These are phyloP conservation scores for Drosophila ercepeae DNA, from an alignment of 1,140 invertebrate genomes.

Conservation along the genomic window DNA sequence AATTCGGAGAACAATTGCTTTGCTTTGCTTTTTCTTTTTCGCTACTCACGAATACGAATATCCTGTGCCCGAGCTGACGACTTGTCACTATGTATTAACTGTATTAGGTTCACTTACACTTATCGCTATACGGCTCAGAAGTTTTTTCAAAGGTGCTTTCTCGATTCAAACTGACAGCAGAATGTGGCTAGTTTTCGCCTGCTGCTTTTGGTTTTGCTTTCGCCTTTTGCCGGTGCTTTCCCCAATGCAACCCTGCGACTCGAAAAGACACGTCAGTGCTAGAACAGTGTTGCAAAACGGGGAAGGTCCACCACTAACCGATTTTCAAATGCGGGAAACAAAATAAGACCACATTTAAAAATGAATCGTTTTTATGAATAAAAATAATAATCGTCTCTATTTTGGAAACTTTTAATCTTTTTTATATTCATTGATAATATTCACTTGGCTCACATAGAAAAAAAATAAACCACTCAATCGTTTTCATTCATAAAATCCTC, in stretches of 20 bases:
- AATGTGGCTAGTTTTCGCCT: conserved; percentile 17
- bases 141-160: conserved; percentile 31
- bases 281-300: conserved; percentile 46
- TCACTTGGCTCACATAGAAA: neutral
- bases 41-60: conserved; percentile 21
- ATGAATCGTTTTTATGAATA: too few species aligned
- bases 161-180: conserved; percentile 64
- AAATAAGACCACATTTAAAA: too few species aligned
- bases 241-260: conserved; percentile 25
- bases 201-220: neutral
- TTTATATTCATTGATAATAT: neutral
- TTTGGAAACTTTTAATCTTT: neutral
- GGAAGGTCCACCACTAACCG: conserved; percentile 1
- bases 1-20: too few species aligned
- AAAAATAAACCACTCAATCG: neutral
- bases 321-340: conserved; percentile 38
- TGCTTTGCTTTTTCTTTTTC: neutral
- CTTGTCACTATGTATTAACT: neutral
- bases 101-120: conserved; percentile 46
- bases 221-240: conserved; percentile 50
- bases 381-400: too few species aligned
- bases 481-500: neutral
- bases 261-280: conserved; percentile 69
- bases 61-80: neutral
- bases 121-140: conserved; percentile 19